These are phyloP conservation scores for Osedax frankpressi DNA, from an alignment of 2,888 invertebrate genomes.

Conservation along the genomic window DNA sequence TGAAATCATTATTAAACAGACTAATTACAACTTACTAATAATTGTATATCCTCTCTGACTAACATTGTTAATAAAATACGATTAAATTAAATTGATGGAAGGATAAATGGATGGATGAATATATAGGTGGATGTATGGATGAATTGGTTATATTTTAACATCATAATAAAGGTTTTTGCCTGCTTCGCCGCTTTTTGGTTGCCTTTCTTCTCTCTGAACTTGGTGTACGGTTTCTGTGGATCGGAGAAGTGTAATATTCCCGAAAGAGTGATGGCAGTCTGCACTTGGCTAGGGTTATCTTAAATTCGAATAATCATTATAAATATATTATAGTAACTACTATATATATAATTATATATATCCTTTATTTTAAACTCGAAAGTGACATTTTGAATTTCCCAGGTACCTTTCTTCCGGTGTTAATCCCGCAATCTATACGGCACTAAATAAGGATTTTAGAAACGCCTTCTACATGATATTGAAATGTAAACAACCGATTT, in stretches of 20 bases:
- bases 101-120: no score
- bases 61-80: no score
- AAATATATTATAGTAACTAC: no score
- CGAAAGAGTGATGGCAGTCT: background rate
- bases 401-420: constrained; percentile 29
- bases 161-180: constrained; percentile 27
- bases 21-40: no score
- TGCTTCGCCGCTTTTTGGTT: constrained; percentile 28
- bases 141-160: no score
- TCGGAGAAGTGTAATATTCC: constrained; percentile 25
- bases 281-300: background rate
- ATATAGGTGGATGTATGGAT: no score
- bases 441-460: constrained; percentile 28
- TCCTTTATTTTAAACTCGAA: no score
- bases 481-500: constrained; percentile 14
- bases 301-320: no score
- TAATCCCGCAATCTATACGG: constrained; percentile 29
- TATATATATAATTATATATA: no score
- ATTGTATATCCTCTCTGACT: no score
- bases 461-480: constrained; percentile 26
- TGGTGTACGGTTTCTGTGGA: constrained; percentile 27
- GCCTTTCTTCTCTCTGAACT: constrained; percentile 28
- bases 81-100: no score
- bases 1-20: no score
- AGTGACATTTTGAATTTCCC: background rate